Evolutionary conservation across 1,140 invertebrate genomes (phyloP).

Genomic region (Drosophila littoralis): DNA sequence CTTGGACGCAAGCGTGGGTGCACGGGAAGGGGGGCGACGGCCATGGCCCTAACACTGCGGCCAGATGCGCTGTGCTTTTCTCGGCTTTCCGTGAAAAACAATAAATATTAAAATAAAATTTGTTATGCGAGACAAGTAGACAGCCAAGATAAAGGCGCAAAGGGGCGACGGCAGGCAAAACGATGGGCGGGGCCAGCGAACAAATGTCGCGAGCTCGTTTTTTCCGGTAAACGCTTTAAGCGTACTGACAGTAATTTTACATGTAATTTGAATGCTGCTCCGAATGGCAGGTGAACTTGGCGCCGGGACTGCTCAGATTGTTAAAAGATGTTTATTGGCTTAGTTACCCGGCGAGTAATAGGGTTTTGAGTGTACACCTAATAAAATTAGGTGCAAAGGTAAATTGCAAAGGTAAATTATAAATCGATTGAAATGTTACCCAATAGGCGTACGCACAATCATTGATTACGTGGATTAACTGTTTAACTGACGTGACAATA

Average conservation of each 20-base stretch:
- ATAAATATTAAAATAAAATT: conserved; percentile 82
- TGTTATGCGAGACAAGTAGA: conserved; percentile 61
- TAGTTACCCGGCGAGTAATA: conserved; percentile 10
- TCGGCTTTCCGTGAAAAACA: conserved; percentile 71
- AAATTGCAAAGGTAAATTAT: background rate
- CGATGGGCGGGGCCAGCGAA: background rate
- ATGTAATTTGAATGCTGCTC: conserved; percentile 70
- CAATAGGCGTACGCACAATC: background rate
- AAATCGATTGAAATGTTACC: background rate
- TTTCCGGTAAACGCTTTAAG: conserved; percentile 64
- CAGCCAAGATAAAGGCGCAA: conserved; percentile 23
- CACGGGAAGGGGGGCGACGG: background rate
- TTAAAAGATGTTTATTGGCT: conserved; percentile 30
- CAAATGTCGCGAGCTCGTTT: conserved; percentile 43
- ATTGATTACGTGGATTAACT: background rate
- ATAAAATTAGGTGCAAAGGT: background rate
- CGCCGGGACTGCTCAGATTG: conserved; percentile 8
- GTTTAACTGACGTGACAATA: background rate
- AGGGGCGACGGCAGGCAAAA: background rate
- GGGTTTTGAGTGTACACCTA: background rate
- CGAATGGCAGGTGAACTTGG: conserved; percentile 16
- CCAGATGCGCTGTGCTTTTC: conserved; percentile 55
- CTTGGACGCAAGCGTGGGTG: conserved; percentile 42
- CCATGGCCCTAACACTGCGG: background rate
- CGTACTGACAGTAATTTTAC: conserved; percentile 69